Evolutionary conservation across 2,113 vertebrate genomes (phyloP), one percentile per base, ranked within the genome.

Genomic region (Lophius piscatorius): DNA sequence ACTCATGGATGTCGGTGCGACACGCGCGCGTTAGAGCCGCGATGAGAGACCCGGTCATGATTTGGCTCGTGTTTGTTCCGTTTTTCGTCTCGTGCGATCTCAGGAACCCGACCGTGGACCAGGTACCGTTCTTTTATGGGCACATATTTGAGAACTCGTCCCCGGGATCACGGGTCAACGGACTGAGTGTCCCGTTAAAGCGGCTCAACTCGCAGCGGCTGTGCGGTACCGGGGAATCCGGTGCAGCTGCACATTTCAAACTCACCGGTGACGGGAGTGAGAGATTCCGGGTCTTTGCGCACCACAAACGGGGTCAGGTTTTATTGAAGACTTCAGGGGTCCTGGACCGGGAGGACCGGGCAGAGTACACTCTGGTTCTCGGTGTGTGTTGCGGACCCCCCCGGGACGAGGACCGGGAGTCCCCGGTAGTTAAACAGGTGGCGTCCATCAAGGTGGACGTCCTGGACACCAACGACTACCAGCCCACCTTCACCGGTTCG

Each of bases 401-500:
- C 26, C 48, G 52, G n/a, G 70, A 66, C 8, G 78, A 54, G 9
- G 62, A 33, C 4, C 55, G 42, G 4, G 80, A 59, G 21, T 63
- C 70, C 17, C 58, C 51, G n/a, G 56, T 76, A 11, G 70, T 84
- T 2, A 70, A 82, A 2, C 85, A 89, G 61, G 88, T 94, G 52
- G 94, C 93, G 22, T 77, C 89, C 7, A 57, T 95, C 42, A 89
- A 87, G 55, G 90, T 95, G 61, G 92, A 92, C 75, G 93, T 96
- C 22, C 78, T 95, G 86, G 94, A 95, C 83, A 91, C 91, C 40
- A 95, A 95, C 83, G 94, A 95, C 90, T 91, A 95, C 87, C 86
- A 90, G 49, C 94, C 94, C 23, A 83, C 85, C 26, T 94, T 94
- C 74, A 59, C 52, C 6, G 72, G 74, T 16, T 23, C 33, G 3